phyloP scores from a whole-genome alignment of 2,888 invertebrate species.

The Syritta pipiens region DNA sequence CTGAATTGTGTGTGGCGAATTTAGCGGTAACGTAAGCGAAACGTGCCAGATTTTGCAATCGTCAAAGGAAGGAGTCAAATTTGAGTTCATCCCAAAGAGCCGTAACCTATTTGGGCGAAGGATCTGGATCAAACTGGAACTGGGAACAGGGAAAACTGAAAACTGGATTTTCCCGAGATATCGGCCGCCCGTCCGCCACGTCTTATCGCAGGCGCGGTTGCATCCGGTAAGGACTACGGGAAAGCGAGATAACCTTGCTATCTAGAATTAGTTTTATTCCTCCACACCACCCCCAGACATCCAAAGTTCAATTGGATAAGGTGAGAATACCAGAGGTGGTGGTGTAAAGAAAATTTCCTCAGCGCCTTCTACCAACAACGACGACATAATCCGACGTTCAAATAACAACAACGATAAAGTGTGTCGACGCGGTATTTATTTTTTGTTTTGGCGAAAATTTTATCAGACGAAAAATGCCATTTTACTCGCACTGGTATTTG shows the following conservation, averaged over 20 bases:
- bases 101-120: too few relatives aligned
- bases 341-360: conserved; percentile 18
- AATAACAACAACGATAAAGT: conserved; percentile 24
- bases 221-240: conserved; percentile 11
- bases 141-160: background rate
- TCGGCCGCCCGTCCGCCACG: background rate
- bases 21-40: conserved; percentile 27
- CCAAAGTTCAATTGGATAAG: conserved; percentile 65
- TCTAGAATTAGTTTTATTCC: conserved; percentile 22
- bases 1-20: conserved; percentile 26
- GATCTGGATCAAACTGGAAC: background rate
- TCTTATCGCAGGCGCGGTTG: conserved; percentile 6
- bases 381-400: background rate
- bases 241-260: conserved; percentile 35
- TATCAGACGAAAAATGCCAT: too few relatives aligned
- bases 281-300: conserved; percentile 59
- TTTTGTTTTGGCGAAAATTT: conserved; percentile 10
- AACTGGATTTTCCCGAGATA: conserved; percentile 14
- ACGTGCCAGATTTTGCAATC: conserved; percentile 1
- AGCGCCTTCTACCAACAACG: background rate
- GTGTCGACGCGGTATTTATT: background rate
- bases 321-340: conserved; percentile 10
- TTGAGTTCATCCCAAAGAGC: background rate
- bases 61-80: background rate
- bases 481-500: conserved; percentile 14